Evolutionary conservation across 2,888 invertebrate genomes (phyloP).

Genomic region (Autographa pulchrina): DNA sequence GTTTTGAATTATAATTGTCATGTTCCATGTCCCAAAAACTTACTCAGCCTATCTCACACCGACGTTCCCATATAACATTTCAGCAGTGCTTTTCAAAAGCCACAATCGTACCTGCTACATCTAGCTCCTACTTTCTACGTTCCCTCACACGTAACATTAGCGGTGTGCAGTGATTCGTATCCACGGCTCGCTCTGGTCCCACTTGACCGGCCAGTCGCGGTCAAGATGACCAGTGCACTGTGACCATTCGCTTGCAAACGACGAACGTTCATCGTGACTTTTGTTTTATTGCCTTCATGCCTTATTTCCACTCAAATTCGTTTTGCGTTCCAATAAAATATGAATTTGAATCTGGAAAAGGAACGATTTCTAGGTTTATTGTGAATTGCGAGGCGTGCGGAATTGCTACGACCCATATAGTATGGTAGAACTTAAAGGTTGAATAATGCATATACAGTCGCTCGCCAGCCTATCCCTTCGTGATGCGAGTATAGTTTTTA

Average conservation of each 20-base stretch:
- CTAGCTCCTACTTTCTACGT: conserved; percentile 44
- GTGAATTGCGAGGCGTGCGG: conserved; percentile 23
- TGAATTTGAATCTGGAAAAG: conserved; percentile 29
- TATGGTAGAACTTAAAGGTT: conserved; percentile 36
- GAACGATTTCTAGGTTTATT: conserved; percentile 7
- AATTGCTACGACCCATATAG: conserved; percentile 29
- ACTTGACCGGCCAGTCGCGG: conserved; percentile 70
- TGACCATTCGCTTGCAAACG: conserved; percentile 60
- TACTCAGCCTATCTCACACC: too few relatives aligned
- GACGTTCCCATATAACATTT: too few relatives aligned
- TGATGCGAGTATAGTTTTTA: conserved; percentile 16
- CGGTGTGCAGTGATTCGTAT: conserved; percentile 64
- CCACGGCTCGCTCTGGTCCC: conserved; percentile 48
- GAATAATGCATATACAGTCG: conserved; percentile 53
- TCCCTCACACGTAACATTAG: conserved; percentile 63
- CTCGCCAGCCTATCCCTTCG: conserved; percentile 26
- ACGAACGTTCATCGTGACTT: conserved; percentile 54
- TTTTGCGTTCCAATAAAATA: conserved; percentile 45
- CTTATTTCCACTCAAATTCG: conserved; percentile 37
- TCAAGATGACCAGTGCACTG: conserved; percentile 73
- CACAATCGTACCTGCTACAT: conserved; percentile 6
- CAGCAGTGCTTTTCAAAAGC: background rate
- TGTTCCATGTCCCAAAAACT: too few relatives aligned
- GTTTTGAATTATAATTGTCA: too few relatives aligned
- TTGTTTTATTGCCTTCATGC: conserved; percentile 39